Evolutionary conservation across 1,140 invertebrate species (phyloP).

Genomic region (Bursaphelenchus mucronatus): DNA sequence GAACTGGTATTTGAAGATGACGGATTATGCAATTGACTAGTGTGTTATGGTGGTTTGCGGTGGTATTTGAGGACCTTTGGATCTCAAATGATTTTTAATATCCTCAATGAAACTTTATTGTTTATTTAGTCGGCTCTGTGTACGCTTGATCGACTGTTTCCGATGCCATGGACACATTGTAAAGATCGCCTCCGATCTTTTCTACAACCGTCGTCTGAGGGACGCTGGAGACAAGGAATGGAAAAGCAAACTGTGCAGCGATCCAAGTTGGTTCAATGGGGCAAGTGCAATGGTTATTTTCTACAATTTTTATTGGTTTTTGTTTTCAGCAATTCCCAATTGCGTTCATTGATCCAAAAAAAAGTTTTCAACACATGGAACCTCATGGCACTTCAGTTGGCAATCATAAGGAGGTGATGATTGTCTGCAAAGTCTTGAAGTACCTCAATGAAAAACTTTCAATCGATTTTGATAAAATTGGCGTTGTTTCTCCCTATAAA

Average conservation of each 20-base stretch:
- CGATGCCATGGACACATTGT: conserved; percentile 36
- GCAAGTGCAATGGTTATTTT: not conserved
- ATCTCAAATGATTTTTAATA: not conserved
- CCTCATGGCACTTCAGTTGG: conserved; percentile 77
- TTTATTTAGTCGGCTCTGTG: conserved; percentile 13
- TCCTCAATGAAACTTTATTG: conserved; percentile 14
- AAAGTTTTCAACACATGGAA: conserved; percentile 44
- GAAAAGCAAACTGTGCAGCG: not conserved
- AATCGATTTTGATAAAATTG: conserved; percentile 72
- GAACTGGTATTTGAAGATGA: conserved; percentile 9
- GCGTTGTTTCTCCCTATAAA: conserved; percentile 85
- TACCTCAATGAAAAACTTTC: conserved; percentile 66
- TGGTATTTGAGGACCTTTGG: not conserved
- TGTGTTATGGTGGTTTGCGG: conserved; percentile 1
- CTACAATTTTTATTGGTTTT: not conserved
- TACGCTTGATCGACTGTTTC: conserved; percentile 32
- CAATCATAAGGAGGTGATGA: conserved; percentile 77
- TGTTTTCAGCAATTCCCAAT: conserved; percentile 41
- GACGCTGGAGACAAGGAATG: not conserved
- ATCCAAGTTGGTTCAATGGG: conserved; percentile 10
- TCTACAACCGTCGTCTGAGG: conserved; percentile 19
- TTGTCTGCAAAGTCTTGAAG: conserved; percentile 62
- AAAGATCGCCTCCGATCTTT: conserved; percentile 30
- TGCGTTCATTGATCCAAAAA: conserved; percentile 38
- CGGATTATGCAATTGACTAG: conserved; percentile 12